Percentiles rank a stretch among this genome's conserved stretches.
Evolutionary conservation across 2,113 vertebrate species (phyloP).

Genomic region (Cryptomyrus ogoouensis): DNA sequence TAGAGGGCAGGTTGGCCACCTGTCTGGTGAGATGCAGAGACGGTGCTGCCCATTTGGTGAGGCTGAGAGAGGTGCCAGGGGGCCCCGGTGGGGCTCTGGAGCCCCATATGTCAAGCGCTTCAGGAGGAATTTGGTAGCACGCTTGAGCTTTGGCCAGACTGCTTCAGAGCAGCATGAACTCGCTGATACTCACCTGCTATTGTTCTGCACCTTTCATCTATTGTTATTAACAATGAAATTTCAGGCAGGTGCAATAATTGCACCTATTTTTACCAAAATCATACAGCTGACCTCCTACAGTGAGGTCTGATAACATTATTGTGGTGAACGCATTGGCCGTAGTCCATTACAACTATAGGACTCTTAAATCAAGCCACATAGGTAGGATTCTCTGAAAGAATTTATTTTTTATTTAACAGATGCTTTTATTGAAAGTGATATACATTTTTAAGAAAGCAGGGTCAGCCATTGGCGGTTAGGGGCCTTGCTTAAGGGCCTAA

Average conservation of each 20-base stretch:
- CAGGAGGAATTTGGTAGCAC: conserved; percentile 26
- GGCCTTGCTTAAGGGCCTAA: neutral
- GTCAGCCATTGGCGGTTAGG: neutral
- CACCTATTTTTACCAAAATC: neutral
- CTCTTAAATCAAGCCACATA: neutral
- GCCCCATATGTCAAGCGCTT: conserved; percentile 45
- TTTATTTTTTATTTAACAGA: neutral
- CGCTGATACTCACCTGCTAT: conserved; percentile 1
- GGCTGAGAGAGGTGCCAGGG: conserved; percentile 36
- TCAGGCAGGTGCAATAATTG: neutral
- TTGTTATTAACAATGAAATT: neutral
- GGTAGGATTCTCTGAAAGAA: neutral
- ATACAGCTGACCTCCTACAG: neutral
- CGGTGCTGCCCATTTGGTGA: conserved; percentile 37
- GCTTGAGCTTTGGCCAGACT: conserved; percentile 18
- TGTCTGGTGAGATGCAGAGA: conserved; percentile 45
- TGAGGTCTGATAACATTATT: conserved; percentile 4
- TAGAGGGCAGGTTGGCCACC: conserved; percentile 46
- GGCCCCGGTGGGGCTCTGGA: conserved; percentile 46
- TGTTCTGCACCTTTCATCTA: neutral
- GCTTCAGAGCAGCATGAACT: conserved; percentile 15
- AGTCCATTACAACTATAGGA: neutral
- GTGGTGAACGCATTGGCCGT: neutral
- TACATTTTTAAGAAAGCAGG: neutral
- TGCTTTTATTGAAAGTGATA: neutral